Conservation (phyloP, 2,113 vertebrate species). For the Amphilophus citrinellus region DNA sequence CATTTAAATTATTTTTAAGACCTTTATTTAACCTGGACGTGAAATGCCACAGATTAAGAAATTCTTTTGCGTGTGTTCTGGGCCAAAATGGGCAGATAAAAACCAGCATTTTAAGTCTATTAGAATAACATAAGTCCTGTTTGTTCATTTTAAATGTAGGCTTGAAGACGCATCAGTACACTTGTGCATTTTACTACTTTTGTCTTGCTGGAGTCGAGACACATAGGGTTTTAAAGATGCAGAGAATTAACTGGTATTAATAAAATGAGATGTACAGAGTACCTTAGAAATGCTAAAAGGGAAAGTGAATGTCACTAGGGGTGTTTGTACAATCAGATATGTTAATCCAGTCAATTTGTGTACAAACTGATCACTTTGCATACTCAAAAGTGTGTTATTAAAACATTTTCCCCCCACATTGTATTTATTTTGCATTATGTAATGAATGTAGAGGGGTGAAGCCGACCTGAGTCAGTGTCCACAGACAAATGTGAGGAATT, state of each 20-base stretch:
- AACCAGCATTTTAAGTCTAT: slow-evolving; percentile 18
- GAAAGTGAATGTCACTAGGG: slow-evolving; percentile 47
- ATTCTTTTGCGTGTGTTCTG: not conserved
- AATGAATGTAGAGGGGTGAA: slow-evolving; percentile 8
- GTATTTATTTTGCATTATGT: slow-evolving; percentile 35
- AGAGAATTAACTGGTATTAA: slow-evolving; percentile 20
- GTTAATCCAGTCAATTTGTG: slow-evolving; percentile 1
- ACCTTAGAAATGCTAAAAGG: slow-evolving; percentile 37
- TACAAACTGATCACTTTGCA: not conserved
- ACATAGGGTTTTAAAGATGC: slow-evolving; percentile 9
- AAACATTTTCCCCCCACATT: not conserved
- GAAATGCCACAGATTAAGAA: not conserved
- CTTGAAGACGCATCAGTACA: not conserved
- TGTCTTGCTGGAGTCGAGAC: slow-evolving; percentile 23
- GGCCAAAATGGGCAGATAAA: not conserved
- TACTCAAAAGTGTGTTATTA: not conserved
- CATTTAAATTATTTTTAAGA: not conserved
- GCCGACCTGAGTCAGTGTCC: not conserved
- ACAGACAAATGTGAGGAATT: not conserved
- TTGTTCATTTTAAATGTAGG: not conserved
- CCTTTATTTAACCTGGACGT: slow-evolving; percentile 17
- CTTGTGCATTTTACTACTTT: slow-evolving; percentile 21
- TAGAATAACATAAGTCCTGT: not conserved
- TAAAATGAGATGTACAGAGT: not conserved
- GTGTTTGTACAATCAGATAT: slow-evolving; percentile 21